Conservation (phyloP, 2,888 invertebrate species). For the Dasypogon diadema region DNA sequence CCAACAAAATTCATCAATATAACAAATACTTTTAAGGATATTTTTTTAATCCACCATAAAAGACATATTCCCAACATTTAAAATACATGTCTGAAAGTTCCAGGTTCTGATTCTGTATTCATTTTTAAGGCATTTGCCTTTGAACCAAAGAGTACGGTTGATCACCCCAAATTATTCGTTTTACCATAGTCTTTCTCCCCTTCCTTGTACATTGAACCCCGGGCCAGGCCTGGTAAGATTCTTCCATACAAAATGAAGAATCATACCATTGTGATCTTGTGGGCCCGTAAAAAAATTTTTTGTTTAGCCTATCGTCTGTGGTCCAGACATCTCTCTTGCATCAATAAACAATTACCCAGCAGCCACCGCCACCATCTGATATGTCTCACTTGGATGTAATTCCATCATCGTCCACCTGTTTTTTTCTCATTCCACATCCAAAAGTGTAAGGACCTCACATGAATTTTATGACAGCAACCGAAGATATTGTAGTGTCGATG, state of each 20-base stretch:
- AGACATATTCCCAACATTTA: too few species aligned
- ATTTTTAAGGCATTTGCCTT: too few species aligned
- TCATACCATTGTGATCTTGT: neutral
- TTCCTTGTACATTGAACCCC: neutral
- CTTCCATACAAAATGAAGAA: neutral
- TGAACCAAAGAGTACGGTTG: neutral
- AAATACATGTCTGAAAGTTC: too few species aligned
- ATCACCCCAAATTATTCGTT: neutral
- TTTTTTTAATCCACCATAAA: too few species aligned
- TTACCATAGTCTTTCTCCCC: neutral
- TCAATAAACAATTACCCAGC: slow-evolving; percentile 34
- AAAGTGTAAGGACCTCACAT: slow-evolving; percentile 34
- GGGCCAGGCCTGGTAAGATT: neutral
- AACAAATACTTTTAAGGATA: too few species aligned
- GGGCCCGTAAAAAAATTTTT: neutral
- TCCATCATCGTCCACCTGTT: slow-evolving; percentile 46
- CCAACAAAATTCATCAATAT: too few species aligned
- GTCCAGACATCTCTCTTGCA: slow-evolving; percentile 21
- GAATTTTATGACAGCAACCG: neutral
- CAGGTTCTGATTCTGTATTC: too few species aligned
- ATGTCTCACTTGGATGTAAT: slow-evolving; percentile 45
- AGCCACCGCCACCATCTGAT: slow-evolving; percentile 35
- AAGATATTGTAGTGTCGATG: too few species aligned
- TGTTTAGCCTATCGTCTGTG: slow-evolving; percentile 23
- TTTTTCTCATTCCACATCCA: neutral